phyloP scores from a whole-genome alignment of 2,888 invertebrate species.

The Dryobotodes eremita region DNA sequence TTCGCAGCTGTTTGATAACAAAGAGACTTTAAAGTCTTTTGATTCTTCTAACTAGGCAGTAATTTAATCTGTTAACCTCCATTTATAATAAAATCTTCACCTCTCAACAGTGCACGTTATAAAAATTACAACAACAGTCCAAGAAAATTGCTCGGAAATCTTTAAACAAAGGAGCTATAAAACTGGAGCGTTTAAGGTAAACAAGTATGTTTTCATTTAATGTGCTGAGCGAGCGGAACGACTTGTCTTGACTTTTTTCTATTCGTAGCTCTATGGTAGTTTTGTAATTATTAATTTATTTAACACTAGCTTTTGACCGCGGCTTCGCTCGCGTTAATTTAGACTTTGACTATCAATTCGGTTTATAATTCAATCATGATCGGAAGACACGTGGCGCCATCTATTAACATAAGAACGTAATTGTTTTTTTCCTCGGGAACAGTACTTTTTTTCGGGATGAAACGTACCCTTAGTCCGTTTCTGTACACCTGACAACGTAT shows the following conservation, averaged over 20 bases:
- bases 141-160: not conserved
- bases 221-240: conserved; percentile 21
- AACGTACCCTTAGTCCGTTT: no score
- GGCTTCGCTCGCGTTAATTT: no score
- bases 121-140: not conserved
- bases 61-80: not conserved
- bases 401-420: no score
- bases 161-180: conserved; percentile 27
- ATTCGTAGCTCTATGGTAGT: not conserved
- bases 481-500: no score
- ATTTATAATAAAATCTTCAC: not conserved
- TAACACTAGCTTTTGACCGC: not conserved
- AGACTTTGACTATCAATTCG: no score
- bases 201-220: conserved; percentile 44
- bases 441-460: no score
- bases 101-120: not conserved
- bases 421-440: no score
- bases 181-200: conserved; percentile 48
- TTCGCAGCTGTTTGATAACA: no score
- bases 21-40: no score
- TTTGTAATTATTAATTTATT: not conserved
- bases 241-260: conserved; percentile 23
- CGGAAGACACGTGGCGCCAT: no score
- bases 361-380: no score
- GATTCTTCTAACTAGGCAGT: no score